These are phyloP conservation scores for Polymixis lichenea DNA, from an alignment of 2,888 invertebrate species.

Conservation along the genomic window DNA sequence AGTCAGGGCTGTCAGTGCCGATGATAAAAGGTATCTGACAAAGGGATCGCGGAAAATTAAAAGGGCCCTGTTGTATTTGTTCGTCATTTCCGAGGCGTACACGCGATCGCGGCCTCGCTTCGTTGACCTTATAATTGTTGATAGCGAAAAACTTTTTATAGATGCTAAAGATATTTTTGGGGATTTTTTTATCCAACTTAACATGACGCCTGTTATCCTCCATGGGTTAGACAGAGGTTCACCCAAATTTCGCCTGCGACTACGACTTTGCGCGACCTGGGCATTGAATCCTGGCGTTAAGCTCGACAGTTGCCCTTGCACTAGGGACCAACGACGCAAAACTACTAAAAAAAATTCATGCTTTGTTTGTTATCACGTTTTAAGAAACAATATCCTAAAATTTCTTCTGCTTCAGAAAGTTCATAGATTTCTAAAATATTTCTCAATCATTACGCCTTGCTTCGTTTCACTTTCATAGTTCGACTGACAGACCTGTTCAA, in stretches of 20 bases:
- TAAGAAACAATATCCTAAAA: not conserved
- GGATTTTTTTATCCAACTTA: not conserved
- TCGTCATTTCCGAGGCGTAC: conserved; percentile 73
- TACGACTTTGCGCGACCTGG: not conserved
- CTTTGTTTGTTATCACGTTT: not conserved
- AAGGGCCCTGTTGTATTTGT: conserved; percentile 72
- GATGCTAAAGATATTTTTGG: conserved; percentile 26
- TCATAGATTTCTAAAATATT: not conserved
- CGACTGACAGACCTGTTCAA: not conserved
- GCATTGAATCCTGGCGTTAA: not conserved
- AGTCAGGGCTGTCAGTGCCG: conserved; percentile 69
- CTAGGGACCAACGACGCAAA: not conserved
- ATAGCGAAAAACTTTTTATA: conserved; percentile 43
- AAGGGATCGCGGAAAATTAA: conserved; percentile 73
- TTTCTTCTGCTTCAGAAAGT: no score
- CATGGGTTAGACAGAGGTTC: not conserved
- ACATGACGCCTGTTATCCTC: not conserved
- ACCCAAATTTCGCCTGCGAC: not conserved
- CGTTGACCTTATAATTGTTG: conserved; percentile 63
- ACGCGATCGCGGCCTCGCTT: conserved; percentile 71
- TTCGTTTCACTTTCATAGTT: not conserved
- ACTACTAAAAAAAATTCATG: not conserved
- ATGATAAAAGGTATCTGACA: conserved; percentile 72
- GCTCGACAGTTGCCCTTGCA: not conserved
- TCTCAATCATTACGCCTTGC: not conserved